A percentile compares a stretch with the other conserved stretches of the same genome.
phyloP scores from a whole-genome alignment of 1,140 invertebrate species.

The Stratiolaelaps scimitus region DNA sequence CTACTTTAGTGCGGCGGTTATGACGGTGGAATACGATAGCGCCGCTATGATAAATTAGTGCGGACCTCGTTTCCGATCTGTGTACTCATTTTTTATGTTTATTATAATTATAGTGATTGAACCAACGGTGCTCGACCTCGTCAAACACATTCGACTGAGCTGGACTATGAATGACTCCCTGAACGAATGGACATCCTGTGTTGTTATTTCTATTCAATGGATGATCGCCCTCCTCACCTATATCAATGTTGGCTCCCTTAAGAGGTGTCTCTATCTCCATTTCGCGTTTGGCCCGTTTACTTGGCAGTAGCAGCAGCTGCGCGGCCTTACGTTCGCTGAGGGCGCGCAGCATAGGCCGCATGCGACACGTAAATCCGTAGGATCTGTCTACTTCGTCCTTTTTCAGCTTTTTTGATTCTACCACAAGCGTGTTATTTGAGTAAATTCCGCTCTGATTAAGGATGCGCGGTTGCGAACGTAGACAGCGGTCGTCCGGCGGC shows the following conservation, averaged over 20 bases:
- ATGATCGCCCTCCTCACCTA: not conserved
- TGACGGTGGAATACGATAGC: too few species aligned
- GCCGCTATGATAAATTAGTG: too few species aligned
- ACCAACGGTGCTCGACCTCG: too few species aligned
- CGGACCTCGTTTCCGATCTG: too few species aligned
- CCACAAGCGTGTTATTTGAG: not conserved
- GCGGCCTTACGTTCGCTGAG: not conserved
- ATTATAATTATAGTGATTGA: too few species aligned
- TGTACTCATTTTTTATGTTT: too few species aligned
- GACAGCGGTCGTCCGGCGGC: not conserved
- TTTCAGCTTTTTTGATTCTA: not conserved
- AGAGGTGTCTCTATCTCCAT: not conserved
- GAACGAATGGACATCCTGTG: too few species aligned
- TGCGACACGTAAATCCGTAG: conserved; percentile 22
- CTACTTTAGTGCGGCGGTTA: too few species aligned
- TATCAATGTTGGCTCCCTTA: not conserved
- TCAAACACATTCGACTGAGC: too few species aligned
- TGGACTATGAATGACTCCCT: too few species aligned
- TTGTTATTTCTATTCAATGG: too few species aligned
- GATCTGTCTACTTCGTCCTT: conserved; percentile 24
- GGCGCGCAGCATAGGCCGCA: conserved; percentile 2
- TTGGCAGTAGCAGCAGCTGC: conserved; percentile 1
- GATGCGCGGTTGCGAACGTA: not conserved
- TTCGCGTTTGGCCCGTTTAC: not conserved
- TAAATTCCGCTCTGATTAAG: conserved; percentile 17